Base-by-base conservation (phyloP, 2,797 vertebrate genomes). In the Lepus oiostolus region DNA sequence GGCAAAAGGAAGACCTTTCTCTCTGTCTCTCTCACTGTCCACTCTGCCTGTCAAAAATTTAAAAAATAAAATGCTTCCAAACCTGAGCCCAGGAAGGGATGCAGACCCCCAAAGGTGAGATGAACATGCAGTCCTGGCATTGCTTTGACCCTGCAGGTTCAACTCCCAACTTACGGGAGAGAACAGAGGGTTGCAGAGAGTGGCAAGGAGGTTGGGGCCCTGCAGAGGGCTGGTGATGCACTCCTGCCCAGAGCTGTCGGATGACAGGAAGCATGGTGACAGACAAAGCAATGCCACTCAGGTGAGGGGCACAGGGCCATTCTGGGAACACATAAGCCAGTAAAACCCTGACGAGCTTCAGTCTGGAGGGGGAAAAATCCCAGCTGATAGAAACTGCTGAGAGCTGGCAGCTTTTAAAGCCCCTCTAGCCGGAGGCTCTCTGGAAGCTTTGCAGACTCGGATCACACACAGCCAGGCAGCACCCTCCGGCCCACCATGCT, bases 401-500 rank as follows among this genome's bases (percentile, higher is more conserved):
- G 92, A 72, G 88, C 30, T 6, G 90, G 93, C 95, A 87, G 84
- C 82, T 94, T 96, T 92, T 88, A 97, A 96, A 96, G 90, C 90
- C 95, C 85, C 89, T 86, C 85, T 68, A 90, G 94, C 88, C 70
- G 90, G 85, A 85, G 88, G 85, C 65, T 72, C 92, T 94, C 50
- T 71, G 76, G 75, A 89, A 85, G 92, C 90, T 92, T 94, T 92
- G 88, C 88, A 95, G 95, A 94, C 71, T 4, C 85, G 85, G 92
- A 84, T 88, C 93, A 92, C 0, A 92, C 0, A 13, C 79, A 84
- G 83, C 85, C 87, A 32, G 74, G 21, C 97, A 90, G 84, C 93
- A 3, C 32, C 42, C 62, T 67, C 71, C 7, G 0, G 77, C 75
- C 95, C 35, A 32, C 1, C 1, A 32, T 0, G 12, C 68, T 12